Evolutionary conservation across 2,888 invertebrate genomes (phyloP), one percentile per base, ranked within the genome.

Genomic region (Rhaphigaster nebulosa): DNA sequence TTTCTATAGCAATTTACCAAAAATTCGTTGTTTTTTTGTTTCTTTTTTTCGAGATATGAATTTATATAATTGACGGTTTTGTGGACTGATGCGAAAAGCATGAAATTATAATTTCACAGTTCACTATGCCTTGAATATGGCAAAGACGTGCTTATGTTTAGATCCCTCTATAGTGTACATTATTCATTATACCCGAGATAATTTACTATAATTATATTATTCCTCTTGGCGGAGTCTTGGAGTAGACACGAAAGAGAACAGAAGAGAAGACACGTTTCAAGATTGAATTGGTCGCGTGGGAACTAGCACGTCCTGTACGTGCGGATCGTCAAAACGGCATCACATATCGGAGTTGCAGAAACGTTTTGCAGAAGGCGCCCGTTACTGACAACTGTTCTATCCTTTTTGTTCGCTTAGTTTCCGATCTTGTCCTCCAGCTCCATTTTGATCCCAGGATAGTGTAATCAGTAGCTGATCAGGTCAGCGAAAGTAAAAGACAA

Each of bases 221-320:
- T 23, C 70, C 38, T 23, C 70, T 23, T 23, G 34, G 8, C 38
- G 70, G 70, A 23, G 34, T 76, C 70, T 38, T 76, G 15, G 70
- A 38, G 34, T 20, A 38, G 70, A 38, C 70, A 76, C 70, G 84
- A 45, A 50, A 45, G 84, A 84, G 84, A 84, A 45, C 45, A 84
- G n/a, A 26, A 41, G 45, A 84, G 84, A 84, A 84, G 84, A 84
- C 84, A 84, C 84, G 84, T 84, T 84, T 41, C 45, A 50, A 84
- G 84, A 84, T 76, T 76, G 70, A 76, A 76, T 76, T 84, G 84
- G 84, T 84, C 84, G 84, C 84, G 84, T 84, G 84, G 45, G 84
- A 84, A 84, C 45, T 84, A 15, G 84, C 45, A 84, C 84, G 13
- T 41, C 45, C 41, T 13, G 45, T 84, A 84, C 84, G 84, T 84